Percentiles rank a stretch among this genome's conserved stretches.
Evolutionary conservation across 2,113 vertebrate genomes (phyloP).

Genomic region (Myodes glareolus): DNA sequence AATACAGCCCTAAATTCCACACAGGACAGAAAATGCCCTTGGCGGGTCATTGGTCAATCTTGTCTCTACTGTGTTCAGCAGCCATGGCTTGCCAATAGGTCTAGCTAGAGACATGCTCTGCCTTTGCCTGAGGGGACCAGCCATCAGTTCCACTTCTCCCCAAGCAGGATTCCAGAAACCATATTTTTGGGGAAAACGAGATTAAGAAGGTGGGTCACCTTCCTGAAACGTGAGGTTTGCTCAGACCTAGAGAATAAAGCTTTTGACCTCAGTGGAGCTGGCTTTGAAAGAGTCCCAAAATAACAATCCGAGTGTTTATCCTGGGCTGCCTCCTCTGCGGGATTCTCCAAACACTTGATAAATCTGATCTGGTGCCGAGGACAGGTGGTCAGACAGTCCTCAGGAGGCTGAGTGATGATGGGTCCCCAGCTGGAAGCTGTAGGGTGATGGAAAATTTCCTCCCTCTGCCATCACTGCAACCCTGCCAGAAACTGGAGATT

Average conservation of each 20-base stretch:
- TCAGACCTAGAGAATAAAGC: background rate
- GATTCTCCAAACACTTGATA: slow-evolving; percentile 61
- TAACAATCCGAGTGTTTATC: slow-evolving; percentile 71
- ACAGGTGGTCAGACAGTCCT: slow-evolving; percentile 72
- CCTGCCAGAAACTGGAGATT: slow-evolving; percentile 8
- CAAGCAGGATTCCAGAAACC: background rate
- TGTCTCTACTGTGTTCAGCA: slow-evolving; percentile 20
- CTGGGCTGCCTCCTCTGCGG: slow-evolving; percentile 59
- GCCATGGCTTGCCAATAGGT: background rate
- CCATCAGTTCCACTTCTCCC: background rate
- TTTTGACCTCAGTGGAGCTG: slow-evolving; percentile 60
- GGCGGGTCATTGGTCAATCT: background rate
- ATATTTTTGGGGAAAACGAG: background rate
- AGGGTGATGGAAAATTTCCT: slow-evolving; percentile 62
- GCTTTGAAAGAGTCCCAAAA: slow-evolving; percentile 72
- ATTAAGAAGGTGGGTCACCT: background rate
- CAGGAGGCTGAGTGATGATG: slow-evolving; percentile 25
- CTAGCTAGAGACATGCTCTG: background rate
- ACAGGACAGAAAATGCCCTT: slow-evolving; percentile 4
- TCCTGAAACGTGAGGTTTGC: slow-evolving; percentile 51
- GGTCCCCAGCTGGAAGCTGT: slow-evolving; percentile 45
- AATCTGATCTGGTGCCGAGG: slow-evolving; percentile 51
- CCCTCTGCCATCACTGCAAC: background rate
- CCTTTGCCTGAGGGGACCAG: background rate
- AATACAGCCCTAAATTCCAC: background rate